Conservation (phyloP, 2,797 vertebrate genomes). For the Selene dorsalis region DNA sequence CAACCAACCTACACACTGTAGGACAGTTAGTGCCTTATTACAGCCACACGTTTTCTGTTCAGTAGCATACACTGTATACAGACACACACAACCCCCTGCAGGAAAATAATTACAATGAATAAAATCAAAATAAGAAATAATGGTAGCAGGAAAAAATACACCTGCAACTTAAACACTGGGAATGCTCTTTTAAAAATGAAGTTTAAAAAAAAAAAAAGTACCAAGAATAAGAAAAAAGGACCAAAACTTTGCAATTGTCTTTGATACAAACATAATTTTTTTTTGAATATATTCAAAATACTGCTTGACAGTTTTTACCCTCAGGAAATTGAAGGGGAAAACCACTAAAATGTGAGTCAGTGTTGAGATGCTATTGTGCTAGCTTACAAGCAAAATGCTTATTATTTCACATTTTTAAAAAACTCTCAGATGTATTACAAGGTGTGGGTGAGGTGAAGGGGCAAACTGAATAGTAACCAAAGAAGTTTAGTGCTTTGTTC, state of each 20-base stretch:
- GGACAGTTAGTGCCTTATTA: constrained; percentile 60
- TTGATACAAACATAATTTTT: constrained; percentile 70
- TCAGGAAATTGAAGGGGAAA: constrained; percentile 57
- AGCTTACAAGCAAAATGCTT: constrained; percentile 66
- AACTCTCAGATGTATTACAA: constrained; percentile 51
- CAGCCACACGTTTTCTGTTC: constrained; percentile 67
- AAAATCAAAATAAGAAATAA: constrained; percentile 62
- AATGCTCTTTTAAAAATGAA: constrained; percentile 71
- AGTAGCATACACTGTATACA: constrained; percentile 74
- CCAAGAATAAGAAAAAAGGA: constrained; percentile 38
- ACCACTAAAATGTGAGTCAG: constrained; percentile 61
- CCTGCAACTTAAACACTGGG: constrained; percentile 79
- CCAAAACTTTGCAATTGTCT: constrained; percentile 37
- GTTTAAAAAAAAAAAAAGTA: constrained; percentile 61
- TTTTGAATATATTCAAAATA: constrained; percentile 78
- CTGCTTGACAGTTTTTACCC: constrained; percentile 70
- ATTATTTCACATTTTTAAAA: constrained; percentile 67
- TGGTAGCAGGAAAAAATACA: constrained; percentile 55
- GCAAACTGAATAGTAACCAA: constrained; percentile 46
- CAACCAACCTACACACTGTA: constrained; percentile 57
- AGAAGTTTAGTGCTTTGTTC: constrained; percentile 73
- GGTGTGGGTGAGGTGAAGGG: constrained; percentile 47
- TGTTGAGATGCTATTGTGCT: constrained; percentile 68
- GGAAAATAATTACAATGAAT: constrained; percentile 67
- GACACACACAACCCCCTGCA: constrained; percentile 57